These are phyloP conservation scores for Crocidura indochinensis DNA, from an alignment of 2,797 vertebrate genomes.

Conservation along the genomic window DNA sequence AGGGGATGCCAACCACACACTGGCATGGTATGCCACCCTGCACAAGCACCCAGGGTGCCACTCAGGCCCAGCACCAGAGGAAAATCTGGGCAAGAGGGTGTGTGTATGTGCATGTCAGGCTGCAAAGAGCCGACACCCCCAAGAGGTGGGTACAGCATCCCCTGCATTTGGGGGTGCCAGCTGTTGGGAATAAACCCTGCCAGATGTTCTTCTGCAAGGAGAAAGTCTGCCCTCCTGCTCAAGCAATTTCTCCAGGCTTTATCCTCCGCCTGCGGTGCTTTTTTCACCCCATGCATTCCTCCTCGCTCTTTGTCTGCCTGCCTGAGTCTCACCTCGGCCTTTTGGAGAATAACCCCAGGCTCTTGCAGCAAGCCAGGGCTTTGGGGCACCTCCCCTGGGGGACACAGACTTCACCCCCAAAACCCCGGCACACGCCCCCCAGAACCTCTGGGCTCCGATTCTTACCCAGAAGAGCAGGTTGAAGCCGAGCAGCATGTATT, in stretches of 20 bases:
- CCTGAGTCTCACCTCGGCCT: neutral
- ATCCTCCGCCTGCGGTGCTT: neutral
- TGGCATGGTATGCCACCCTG: neutral
- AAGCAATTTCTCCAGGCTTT: too few relatives aligned
- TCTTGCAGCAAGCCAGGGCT: neutral
- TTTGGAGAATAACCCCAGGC: neutral
- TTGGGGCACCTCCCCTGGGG: slow-evolving; percentile 7
- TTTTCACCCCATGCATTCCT: neutral
- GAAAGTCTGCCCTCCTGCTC: neutral
- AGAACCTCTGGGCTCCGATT: slow-evolving; percentile 67
- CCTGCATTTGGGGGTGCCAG: slow-evolving; percentile 56
- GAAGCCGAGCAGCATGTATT: slow-evolving; percentile 97
- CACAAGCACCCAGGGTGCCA: neutral
- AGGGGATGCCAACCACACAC: slow-evolving; percentile 2
- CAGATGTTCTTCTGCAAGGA: slow-evolving; percentile 17
- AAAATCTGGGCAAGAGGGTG: slow-evolving; percentile 43
- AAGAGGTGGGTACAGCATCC: neutral
- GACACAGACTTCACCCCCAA: slow-evolving; percentile 46
- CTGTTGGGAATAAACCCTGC: neutral
- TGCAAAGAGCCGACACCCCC: neutral
- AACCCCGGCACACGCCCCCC: slow-evolving; percentile 12
- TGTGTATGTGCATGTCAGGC: neutral
- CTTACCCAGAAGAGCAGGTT: slow-evolving; percentile 99
- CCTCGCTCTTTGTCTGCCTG: slow-evolving; percentile 60
- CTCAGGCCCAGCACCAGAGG: neutral